Base-by-base conservation (phyloP, 2,113 vertebrate genomes). In the Passer montanus region DNA sequence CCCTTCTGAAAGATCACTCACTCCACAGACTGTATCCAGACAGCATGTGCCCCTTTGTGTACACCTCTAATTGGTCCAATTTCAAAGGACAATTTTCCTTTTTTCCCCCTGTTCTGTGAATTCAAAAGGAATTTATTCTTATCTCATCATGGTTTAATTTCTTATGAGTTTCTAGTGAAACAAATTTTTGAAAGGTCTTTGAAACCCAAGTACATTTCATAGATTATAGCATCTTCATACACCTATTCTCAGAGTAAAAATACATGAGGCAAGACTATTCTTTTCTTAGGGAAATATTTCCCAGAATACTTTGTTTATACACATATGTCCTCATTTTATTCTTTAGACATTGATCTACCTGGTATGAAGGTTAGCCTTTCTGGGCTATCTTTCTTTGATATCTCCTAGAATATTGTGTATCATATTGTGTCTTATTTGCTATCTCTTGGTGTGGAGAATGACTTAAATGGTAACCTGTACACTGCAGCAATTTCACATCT, bases 401-500 rank as follows among this genome's bases (percentile, higher is more conserved):
- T 88, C 37, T 76, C 70, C 53, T 88, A 73, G 63, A 75, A 88
- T 35, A 39, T 63, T 89, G n/a, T 94, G 78, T 55, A 15, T 81
- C 17, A 49, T 28, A 53, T 58, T 60, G 11, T 82, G 82, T 75
- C 82, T 47, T 41, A 56, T 93, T 85, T 94, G 13, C n/a, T 83
- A 23, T 31, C 13, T 69, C 41, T 75, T 87, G 53, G 13, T 79
- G 43, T 49, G 49, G 46, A 79, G 37, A 39, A 67, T 80, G 62
- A 85, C 50, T 87, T 68, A 90, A 92, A 94, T 53, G 13, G 68
- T 91, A 70, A 70, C 37, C 22, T 85, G 39, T 50, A 60, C 31
- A 22, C 23, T 33, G 58, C 41, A 85, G 75, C 59, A 90, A 91
- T 95, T 97, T 93, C 94, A 93, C 92, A 85, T 90, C 43, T 94